Evolutionary conservation across 2,797 vertebrate species (phyloP).

Genomic region (Lagorchestes hirsutus): DNA sequence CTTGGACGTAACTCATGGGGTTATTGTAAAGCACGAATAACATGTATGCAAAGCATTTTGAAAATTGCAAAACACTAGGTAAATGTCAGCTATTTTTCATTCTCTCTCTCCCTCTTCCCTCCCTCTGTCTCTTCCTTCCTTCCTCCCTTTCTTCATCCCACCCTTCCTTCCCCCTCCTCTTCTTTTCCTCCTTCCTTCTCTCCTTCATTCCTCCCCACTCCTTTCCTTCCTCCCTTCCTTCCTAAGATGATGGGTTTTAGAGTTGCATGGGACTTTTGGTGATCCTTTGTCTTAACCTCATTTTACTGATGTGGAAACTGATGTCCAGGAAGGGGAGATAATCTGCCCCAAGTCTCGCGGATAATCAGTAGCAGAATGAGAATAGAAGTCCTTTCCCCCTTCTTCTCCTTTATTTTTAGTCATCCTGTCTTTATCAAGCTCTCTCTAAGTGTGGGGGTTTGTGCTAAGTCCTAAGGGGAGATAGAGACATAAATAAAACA

Average conservation of each 20-base stretch:
- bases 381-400: no score
- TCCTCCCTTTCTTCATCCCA: no score
- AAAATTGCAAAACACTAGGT: no score
- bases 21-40: slow-evolving; percentile 30
- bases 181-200: no score
- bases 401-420: neutral
- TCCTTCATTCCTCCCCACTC: no score
- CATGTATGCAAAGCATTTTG: neutral
- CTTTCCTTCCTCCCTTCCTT: no score
- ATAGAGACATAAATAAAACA: neutral
- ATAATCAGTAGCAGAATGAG: neutral
- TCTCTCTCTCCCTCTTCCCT: no score
- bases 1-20: neutral
- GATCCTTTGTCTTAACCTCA: neutral
- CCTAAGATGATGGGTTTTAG: neutral
- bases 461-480: neutral
- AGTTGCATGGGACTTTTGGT: neutral
- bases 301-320: neutral
- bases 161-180: no score
- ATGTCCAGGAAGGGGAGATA: neutral
- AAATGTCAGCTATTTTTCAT: no score
- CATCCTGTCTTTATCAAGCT: neutral
- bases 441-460: neutral
- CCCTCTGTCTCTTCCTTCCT: no score
- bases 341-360: neutral